Percentiles rank a stretch among this genome's conserved stretches.
Evolutionary conservation across 2,797 vertebrate genomes (phyloP).

Genomic region (Muscicapa comitata): DNA sequence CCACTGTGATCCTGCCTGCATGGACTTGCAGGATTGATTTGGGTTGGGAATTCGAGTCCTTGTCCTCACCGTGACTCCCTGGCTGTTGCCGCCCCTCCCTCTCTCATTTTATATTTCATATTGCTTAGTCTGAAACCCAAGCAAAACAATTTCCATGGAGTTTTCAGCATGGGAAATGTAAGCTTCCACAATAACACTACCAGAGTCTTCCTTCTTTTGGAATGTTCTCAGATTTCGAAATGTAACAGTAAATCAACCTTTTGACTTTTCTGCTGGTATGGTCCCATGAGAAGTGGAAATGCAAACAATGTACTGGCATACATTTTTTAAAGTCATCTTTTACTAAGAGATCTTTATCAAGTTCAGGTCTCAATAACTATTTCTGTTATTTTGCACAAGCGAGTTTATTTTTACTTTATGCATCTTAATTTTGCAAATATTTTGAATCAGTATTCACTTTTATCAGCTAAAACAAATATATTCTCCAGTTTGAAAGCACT

Average conservation of each 20-base stretch:
- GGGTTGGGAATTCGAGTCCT: background rate
- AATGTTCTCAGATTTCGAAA: conserved; percentile 66
- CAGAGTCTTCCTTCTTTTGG: conserved; percentile 53
- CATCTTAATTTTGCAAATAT: background rate
- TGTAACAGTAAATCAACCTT: conserved; percentile 39
- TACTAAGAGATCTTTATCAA: background rate
- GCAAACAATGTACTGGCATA: conserved; percentile 1
- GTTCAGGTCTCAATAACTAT: background rate
- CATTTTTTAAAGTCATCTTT: background rate
- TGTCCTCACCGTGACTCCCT: background rate
- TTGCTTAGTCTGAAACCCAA: conserved; percentile 2
- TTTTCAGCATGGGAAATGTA: conserved; percentile 37
- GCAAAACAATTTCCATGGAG: background rate
- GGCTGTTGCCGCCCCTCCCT: background rate
- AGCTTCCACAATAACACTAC: conserved; percentile 26
- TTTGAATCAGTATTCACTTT: background rate
- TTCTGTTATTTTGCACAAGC: background rate
- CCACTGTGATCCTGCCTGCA: background rate
- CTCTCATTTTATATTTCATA: background rate
- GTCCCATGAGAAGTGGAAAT: conserved; percentile 47
- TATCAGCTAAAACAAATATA: background rate
- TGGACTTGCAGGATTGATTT: background rate
- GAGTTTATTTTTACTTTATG: background rate
- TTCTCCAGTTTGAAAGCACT: background rate
- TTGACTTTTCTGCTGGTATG: conserved; percentile 58